Conservation (phyloP, 2,888 invertebrate genomes). For the Drosophila macrospina region DNA sequence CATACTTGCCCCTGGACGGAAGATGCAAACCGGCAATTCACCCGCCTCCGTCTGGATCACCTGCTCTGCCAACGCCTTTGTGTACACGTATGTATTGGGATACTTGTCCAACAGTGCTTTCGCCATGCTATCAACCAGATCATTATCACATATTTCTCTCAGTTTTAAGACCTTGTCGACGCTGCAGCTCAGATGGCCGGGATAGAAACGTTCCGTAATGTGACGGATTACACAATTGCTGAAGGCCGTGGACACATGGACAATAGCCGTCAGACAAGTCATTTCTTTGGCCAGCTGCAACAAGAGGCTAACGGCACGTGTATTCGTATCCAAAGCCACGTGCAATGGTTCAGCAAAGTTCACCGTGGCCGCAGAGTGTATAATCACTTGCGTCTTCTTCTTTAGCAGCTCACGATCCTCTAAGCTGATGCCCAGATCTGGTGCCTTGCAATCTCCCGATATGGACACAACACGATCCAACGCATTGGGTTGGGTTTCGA, state of each 20-base stretch:
- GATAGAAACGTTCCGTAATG: constrained; percentile 85
- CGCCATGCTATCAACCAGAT: constrained; percentile 81
- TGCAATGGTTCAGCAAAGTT: constrained; percentile 89
- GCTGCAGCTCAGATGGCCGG: constrained; percentile 71
- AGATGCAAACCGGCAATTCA: constrained; percentile 88
- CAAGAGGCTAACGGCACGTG: constrained; percentile 88
- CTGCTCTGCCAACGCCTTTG: constrained; percentile 90
- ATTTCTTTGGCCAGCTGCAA: constrained; percentile 88
- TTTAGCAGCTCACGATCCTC: constrained; percentile 79
- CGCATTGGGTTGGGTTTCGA: constrained; percentile 73
- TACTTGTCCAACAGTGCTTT: constrained; percentile 68
- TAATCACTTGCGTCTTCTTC: constrained; percentile 86
- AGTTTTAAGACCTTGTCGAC: constrained; percentile 81
- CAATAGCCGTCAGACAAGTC: constrained; percentile 85
- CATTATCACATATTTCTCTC: constrained; percentile 78
- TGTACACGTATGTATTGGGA: constrained; percentile 91
- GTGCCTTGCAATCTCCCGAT: constrained; percentile 83
- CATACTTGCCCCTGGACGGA: constrained; percentile 86
- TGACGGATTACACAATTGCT: constrained; percentile 87
- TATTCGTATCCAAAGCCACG: constrained; percentile 89
- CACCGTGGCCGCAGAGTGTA: constrained; percentile 97
- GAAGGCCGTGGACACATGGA: constrained; percentile 90
- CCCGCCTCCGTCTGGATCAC: constrained; percentile 87
- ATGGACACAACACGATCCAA: constrained; percentile 81
- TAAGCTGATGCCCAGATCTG: constrained; percentile 83